A percentile compares a stretch with the other conserved stretches of the same genome.
These are phyloP conservation scores for Protonemura montana DNA, from an alignment of 2,888 invertebrate species.

Conservation along the genomic window DNA sequence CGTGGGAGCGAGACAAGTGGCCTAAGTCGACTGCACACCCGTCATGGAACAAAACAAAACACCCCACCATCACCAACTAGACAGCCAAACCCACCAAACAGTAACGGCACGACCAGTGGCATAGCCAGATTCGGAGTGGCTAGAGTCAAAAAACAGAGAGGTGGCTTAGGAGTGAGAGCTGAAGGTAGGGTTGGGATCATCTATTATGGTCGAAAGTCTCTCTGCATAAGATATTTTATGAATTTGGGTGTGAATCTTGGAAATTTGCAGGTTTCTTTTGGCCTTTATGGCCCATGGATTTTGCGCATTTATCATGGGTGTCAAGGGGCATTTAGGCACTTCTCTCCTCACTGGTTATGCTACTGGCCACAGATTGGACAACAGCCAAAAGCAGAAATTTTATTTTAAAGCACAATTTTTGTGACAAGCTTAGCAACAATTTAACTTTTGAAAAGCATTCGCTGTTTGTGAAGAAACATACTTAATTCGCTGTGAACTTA, in stretches of 20 bases:
- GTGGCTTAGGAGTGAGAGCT: too few relatives aligned
- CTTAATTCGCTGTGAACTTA: neutral
- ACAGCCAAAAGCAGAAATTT: neutral
- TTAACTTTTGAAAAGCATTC: neutral
- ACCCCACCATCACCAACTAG: slow-evolving; percentile 32
- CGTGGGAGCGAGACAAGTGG: slow-evolving; percentile 65
- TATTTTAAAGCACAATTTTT: neutral
- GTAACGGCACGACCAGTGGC: neutral
- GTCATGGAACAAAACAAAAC: slow-evolving; percentile 65
- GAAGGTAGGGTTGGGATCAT: too few relatives aligned
- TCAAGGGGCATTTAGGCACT: too few relatives aligned
- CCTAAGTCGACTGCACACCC: slow-evolving; percentile 71
- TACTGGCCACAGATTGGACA: neutral
- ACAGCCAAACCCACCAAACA: neutral
- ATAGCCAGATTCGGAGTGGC: neutral
- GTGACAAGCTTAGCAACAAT: too few relatives aligned
- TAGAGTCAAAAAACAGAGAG: too few relatives aligned
- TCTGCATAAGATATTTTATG: too few relatives aligned
- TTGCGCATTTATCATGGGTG: too few relatives aligned
- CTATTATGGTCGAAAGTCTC: too few relatives aligned
- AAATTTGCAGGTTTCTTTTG: too few relatives aligned
- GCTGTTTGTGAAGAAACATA: neutral
- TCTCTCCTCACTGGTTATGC: neutral
- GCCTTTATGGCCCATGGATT: too few relatives aligned
- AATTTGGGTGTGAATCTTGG: too few relatives aligned